Base-by-base conservation (phyloP, 2,888 invertebrate species). In the Trichopria drosophilae region DNA sequence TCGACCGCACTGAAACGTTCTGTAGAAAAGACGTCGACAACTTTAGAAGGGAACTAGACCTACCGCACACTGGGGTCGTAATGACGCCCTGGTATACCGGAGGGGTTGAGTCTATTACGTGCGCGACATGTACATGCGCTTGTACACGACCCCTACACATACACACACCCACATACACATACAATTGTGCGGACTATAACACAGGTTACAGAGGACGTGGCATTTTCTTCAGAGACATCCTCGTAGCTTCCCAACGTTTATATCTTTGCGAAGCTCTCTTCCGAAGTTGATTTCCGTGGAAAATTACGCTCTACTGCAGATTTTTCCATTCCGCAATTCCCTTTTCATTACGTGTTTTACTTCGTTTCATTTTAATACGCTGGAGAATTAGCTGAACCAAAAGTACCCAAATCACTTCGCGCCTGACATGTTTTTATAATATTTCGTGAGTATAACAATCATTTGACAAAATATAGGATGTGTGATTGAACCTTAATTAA, bases 201-300 rank as follows among this genome's bases (percentile, higher is more conserved):
- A n/a, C n/a, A n/a, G n/a, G n/a, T 60, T 60, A 61, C 45, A 48
- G 62, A 56, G 44, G 45, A 48, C 57, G 53, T 57, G 54, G 59
- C 56, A 60, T 60, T 65, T 58, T 57, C 60, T 58, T 58, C 53
- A 46, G 59, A 52, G 58, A 57, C 55, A 55, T 53, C 58, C 45
- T 42, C 34, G 53, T 45, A 49, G 44, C 54, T 53, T 53, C 45
- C 29, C 51, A 55, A 40, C 57, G 59, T 60, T 61, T 61, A 64
- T 65, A 61, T 58, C 45, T 29, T 44, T 45, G 42, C 55, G 51
- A 59, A 65, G 64, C 61, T 63, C 56, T 62, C 59, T 56, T 55
- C 50, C 53, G 50, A 57, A 57, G 51, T 53, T 54, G 51, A 49
- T 48, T 57, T 57, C 54, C 54, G 53, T 57, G 57, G 51, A 57